Evolutionary conservation across 2,113 vertebrate genomes (phyloP), one percentile per base, ranked within the genome.

Genomic region (Bubo scandiacus): DNA sequence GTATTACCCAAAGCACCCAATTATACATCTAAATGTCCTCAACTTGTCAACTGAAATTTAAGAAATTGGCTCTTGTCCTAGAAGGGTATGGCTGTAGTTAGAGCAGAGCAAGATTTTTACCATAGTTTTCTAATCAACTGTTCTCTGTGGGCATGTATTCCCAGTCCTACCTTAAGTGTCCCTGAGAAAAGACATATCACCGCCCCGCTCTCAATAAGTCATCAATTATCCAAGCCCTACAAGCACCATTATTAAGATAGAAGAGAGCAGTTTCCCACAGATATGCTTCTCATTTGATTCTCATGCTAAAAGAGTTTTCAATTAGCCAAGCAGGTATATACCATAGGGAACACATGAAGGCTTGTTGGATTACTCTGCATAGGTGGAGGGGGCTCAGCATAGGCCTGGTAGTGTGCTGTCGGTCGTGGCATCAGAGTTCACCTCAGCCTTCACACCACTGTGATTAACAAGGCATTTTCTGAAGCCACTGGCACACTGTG

Each of bases 71-170:
- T 88, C 51, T 72, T 87, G 58, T 94, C 68, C 72, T 52, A 68
- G 67, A 94, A 68, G 18, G 17, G 11, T 70, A 85, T 34, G 49
- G 79, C 57, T 90, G 66, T 26, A 82, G 57, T 16, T 88, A 63
- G 12, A 86, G 52, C 49, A 88, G 15, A 93, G 51, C 42, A 92
- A 95, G 80, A 96, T 95, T 94, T 66, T 94, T 96, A 55, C 72
- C 92, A 95, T 54, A 94, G 66, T 70, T 94, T 93, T 80, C 51
- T 93, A 92, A 91, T 85, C 8, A 4, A 84, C 29, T 58, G n/a
- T 36, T 92, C 27, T 90, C 62, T 85, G 7, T 87, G 73, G 42
- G 38, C 22, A 59, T 40, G 32, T 80, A 75, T 88, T 92, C 55
- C 42, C 42, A 80, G 51, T 90, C 72, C 58, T 90, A 81, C 59